Conservation (phyloP, 2,113 vertebrate species). For the Glaucomys volans region DNA sequence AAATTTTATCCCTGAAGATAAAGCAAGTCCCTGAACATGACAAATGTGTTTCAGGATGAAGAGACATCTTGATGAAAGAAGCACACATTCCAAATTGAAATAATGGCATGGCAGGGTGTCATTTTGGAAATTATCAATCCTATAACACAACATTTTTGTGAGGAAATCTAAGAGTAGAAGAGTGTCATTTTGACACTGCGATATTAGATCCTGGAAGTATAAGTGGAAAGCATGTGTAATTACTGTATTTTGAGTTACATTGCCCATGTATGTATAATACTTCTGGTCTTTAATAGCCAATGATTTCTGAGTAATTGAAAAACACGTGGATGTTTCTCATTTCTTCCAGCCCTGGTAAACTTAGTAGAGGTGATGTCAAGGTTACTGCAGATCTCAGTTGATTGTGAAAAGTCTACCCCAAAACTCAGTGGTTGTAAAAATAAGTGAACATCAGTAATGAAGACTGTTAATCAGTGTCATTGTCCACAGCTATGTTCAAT, state of each 20-base stretch:
- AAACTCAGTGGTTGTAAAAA: background rate
- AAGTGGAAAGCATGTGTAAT: background rate
- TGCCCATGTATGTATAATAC: background rate
- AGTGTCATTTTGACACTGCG: background rate
- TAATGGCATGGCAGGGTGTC: background rate
- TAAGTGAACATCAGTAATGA: background rate
- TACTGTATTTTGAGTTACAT: background rate
- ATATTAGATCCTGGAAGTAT: background rate
- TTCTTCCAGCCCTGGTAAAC: background rate
- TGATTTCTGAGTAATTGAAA: slow-evolving; percentile 16
- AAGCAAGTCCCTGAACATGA: background rate
- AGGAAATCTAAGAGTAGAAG: background rate
- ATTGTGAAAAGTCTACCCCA: background rate
- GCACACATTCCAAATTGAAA: background rate
- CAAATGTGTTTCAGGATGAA: background rate
- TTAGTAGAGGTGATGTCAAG: background rate
- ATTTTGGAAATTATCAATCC: background rate
- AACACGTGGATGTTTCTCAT: background rate
- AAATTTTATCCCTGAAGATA: background rate
- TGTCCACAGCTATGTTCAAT: background rate
- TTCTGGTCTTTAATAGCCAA: background rate
- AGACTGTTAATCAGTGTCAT: background rate
- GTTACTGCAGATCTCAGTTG: background rate
- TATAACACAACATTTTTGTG: background rate
- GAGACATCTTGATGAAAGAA: background rate